Conservation (phyloP, 2,113 vertebrate species). For the Oncorhynchus masou region DNA sequence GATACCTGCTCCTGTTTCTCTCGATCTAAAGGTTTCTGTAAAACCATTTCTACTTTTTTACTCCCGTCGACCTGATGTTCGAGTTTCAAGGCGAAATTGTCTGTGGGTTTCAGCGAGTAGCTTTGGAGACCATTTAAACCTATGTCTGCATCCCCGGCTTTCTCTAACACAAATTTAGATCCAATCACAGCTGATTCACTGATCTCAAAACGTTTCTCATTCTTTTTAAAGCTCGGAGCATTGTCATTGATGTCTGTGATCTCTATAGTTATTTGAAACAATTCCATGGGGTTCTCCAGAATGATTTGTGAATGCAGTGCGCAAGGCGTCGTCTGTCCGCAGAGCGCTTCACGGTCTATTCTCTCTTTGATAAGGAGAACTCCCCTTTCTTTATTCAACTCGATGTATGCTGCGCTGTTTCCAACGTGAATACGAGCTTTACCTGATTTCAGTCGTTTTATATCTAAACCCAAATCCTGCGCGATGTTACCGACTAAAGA, state of each 20-base stretch:
- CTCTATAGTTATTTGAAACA: slow-evolving; percentile 74
- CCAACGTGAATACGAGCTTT: slow-evolving; percentile 17
- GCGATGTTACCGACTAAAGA: slow-evolving; percentile 36
- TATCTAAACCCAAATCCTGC: slow-evolving; percentile 38
- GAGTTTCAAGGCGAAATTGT: slow-evolving; percentile 35
- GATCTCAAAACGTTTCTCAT: slow-evolving; percentile 73
- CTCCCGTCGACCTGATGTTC: slow-evolving; percentile 23
- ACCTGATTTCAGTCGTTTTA: slow-evolving; percentile 29
- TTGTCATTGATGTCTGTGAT: slow-evolving; percentile 81
- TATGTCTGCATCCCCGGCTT: slow-evolving; percentile 79
- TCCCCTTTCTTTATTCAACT: slow-evolving; percentile 27
- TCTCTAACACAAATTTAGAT: slow-evolving; percentile 74
- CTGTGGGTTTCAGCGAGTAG: slow-evolving; percentile 58
- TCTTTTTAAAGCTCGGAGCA: slow-evolving; percentile 72
- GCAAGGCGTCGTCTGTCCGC: slow-evolving; percentile 59
- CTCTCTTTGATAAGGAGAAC: slow-evolving; percentile 18
- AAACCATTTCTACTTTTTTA: slow-evolving; percentile 43
- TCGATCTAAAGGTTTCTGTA: slow-evolving; percentile 42
- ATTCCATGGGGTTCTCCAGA: slow-evolving; percentile 74
- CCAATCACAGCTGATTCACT: slow-evolving; percentile 64
- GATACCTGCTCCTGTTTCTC: slow-evolving; percentile 33
- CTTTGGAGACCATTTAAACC: slow-evolving; percentile 78
- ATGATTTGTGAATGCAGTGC: slow-evolving; percentile 74
- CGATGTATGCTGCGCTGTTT: slow-evolving; percentile 18
- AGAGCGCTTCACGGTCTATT: slow-evolving; percentile 34